These are phyloP conservation scores for Hydrophis major DNA, from an alignment of 2,797 vertebrate species.

Conservation along the genomic window DNA sequence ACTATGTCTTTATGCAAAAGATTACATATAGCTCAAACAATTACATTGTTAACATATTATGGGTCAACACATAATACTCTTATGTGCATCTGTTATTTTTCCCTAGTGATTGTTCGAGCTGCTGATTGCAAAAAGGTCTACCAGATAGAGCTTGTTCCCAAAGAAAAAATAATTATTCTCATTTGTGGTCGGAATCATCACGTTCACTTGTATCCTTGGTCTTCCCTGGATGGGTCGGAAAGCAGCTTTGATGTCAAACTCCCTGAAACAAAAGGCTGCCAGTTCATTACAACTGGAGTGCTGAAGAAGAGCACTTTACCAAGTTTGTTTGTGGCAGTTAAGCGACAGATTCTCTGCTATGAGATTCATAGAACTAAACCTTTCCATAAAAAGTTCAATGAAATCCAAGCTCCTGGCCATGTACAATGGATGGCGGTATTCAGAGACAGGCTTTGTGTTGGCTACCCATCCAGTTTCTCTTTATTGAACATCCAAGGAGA, in stretches of 20 bases:
- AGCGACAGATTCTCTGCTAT: slow-evolving; percentile 89
- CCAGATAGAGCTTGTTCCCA: slow-evolving; percentile 90
- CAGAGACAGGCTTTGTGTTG: slow-evolving; percentile 88
- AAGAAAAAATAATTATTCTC: slow-evolving; percentile 85
- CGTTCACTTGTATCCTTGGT: slow-evolving; percentile 89
- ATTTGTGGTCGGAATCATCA: slow-evolving; percentile 90
- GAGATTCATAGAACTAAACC: slow-evolving; percentile 88
- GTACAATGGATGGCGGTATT: slow-evolving; percentile 92
- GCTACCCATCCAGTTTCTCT: slow-evolving; percentile 93
- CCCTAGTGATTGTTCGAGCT: slow-evolving; percentile 89
- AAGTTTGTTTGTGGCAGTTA: slow-evolving; percentile 88
- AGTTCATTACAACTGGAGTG: slow-evolving; percentile 80
- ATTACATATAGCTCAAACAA: slow-evolving; percentile 1
- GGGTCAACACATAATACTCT: neutral
- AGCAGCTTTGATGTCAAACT: slow-evolving; percentile 85
- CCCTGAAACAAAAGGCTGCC: slow-evolving; percentile 92
- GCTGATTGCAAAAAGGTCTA: slow-evolving; percentile 92
- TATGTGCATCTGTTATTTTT: slow-evolving; percentile 24
- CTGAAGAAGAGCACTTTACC: slow-evolving; percentile 79
- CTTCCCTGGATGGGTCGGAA: slow-evolving; percentile 87
- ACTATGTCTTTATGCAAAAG: neutral
- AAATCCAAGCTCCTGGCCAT: slow-evolving; percentile 84
- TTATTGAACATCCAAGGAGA: slow-evolving; percentile 92
- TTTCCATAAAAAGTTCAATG: slow-evolving; percentile 83
- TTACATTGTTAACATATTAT: neutral